Evolutionary conservation across 2,888 invertebrate species (phyloP).

Genomic region (Nomada ruficornis): DNA sequence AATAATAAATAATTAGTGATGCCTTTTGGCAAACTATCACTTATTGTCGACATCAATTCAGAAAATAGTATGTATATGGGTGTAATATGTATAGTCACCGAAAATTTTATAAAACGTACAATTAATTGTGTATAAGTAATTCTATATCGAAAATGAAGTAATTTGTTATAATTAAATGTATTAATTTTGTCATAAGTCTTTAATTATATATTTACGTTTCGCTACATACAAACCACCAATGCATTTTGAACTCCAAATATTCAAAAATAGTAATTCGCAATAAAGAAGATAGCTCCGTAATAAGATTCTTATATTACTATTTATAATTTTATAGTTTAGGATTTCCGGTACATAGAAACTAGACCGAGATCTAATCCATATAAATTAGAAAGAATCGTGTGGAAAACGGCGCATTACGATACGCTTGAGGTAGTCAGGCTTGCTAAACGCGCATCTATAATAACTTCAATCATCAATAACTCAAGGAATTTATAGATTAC

Average conservation of each 20-base stretch:
- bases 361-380: constrained; percentile 43
- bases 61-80: too few species aligned
- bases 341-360: constrained; percentile 46
- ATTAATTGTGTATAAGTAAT: too few species aligned
- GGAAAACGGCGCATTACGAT: constrained; percentile 39
- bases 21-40: too few species aligned
- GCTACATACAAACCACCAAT: too few species aligned
- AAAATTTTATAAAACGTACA: too few species aligned
- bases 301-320: constrained; percentile 6
- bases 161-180: not conserved
- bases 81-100: too few species aligned
- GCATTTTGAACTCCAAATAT: not conserved
- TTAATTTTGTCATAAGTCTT: not conserved
- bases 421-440: constrained; percentile 24
- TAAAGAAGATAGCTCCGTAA: not conserved
- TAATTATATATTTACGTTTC: too few species aligned
- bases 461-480: constrained; percentile 1
- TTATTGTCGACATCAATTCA: too few species aligned
- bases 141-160: not conserved
- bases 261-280: not conserved
- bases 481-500: not conserved
- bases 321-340: constrained; percentile 18
- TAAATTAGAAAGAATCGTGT: constrained; percentile 37
- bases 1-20: too few species aligned
- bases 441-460: not conserved